Percentiles rank a stretch among this genome's conserved stretches.
phyloP scores from a whole-genome alignment of 1,140 invertebrate species.

The Zaprionus ornatus region DNA sequence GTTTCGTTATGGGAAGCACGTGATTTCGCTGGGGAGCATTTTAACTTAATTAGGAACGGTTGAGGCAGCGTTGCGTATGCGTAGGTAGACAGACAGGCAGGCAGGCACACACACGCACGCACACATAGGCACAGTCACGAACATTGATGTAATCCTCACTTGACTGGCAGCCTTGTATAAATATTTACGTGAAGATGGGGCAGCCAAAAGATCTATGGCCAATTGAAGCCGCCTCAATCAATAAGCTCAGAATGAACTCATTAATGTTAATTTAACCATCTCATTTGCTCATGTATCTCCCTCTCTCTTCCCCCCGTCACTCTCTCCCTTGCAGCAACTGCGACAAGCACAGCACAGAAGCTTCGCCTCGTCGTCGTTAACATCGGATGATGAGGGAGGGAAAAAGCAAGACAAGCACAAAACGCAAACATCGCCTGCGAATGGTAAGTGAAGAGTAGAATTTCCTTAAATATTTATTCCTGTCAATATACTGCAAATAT shows the following conservation, averaged over 20 bases:
- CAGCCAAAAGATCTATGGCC: conserved; percentile 46
- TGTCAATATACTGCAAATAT: conserved; percentile 48
- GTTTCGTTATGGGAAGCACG: conserved; percentile 65
- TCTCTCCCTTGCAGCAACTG: neutral
- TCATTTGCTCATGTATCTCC: conserved; percentile 10
- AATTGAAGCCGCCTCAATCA: conserved; percentile 64
- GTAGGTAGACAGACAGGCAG: conserved; percentile 7
- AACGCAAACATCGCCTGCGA: conserved; percentile 38
- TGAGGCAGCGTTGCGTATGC: conserved; percentile 35
- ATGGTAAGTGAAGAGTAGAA: conserved; percentile 51
- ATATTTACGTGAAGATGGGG: conserved; percentile 37
- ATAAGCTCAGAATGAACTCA: conserved; percentile 61
- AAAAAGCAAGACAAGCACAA: conserved; percentile 59
- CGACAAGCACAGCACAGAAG: conserved; percentile 60
- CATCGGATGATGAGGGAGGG: conserved; percentile 43
- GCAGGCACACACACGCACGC: neutral
- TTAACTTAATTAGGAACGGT: conserved; percentile 76
- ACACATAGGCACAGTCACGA: neutral
- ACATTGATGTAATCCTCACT: conserved; percentile 41
- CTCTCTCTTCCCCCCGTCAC: conserved; percentile 7
- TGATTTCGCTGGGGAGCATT: conserved; percentile 79
- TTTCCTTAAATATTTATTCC: conserved; percentile 37
- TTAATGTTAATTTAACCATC: conserved; percentile 73
- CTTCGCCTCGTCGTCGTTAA: conserved; percentile 40
- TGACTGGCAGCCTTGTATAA: conserved; percentile 16